Conservation (phyloP, 2,888 invertebrate species). For the Tethea ocularis region DNA sequence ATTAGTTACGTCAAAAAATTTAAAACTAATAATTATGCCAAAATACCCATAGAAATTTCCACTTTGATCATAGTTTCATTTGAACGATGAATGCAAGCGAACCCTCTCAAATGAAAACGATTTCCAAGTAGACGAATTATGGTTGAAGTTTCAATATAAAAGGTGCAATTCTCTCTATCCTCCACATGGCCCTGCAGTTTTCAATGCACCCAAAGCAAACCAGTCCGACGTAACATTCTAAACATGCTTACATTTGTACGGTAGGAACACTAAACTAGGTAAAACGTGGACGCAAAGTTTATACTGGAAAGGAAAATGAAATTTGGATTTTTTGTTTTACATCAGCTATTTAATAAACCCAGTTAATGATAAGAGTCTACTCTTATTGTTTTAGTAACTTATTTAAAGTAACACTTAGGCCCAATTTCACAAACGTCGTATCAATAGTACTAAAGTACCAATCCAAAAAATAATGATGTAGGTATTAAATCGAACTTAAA, state of each 20-base stretch:
- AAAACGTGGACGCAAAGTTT: not conserved
- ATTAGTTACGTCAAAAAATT: too few species aligned
- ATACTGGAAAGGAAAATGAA: not conserved
- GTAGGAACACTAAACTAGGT: slow-evolving; percentile 27
- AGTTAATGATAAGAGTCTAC: too few species aligned
- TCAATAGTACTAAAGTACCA: too few species aligned
- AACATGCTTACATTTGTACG: slow-evolving; percentile 32
- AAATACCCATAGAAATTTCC: not conserved
- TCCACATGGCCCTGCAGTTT: slow-evolving; percentile 1
- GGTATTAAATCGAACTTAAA: too few species aligned
- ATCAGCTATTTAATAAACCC: too few species aligned
- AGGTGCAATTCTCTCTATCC: not conserved
- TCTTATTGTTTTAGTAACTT: too few species aligned
- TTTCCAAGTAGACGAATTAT: not conserved
- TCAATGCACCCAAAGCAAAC: slow-evolving; percentile 25
- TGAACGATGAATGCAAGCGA: not conserved
- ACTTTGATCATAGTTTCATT: not conserved
- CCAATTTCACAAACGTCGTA: too few species aligned
- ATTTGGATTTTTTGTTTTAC: not conserved
- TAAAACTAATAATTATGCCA: too few species aligned
- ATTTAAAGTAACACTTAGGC: too few species aligned
- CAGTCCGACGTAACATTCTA: slow-evolving; percentile 31
- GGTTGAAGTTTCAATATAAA: slow-evolving; percentile 1
- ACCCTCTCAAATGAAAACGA: not conserved
- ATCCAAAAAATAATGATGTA: too few species aligned